Conservation (phyloP, 2,113 vertebrate species). For the Actenoides hombroni region DNA sequence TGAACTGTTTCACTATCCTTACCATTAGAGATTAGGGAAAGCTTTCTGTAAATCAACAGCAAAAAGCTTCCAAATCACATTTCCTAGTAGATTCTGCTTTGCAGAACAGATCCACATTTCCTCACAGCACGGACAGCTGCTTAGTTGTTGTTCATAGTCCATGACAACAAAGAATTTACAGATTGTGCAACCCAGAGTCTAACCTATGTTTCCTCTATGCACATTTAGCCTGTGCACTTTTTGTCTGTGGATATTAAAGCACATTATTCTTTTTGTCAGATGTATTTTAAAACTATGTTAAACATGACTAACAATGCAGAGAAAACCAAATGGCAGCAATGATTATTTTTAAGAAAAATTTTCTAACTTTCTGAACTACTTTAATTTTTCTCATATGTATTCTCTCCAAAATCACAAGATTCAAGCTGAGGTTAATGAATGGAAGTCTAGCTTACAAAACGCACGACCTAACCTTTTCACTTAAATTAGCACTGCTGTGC, state of each 20-base stretch:
- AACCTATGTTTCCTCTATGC: not conserved
- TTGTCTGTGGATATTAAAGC: not conserved
- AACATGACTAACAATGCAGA: not conserved
- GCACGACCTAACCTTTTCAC: not conserved
- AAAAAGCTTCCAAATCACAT: not conserved
- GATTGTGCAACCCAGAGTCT: not conserved
- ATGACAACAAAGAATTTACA: not conserved
- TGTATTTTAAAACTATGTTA: not conserved
- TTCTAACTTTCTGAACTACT: not conserved
- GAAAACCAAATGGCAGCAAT: not conserved
- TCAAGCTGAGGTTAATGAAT: not conserved
- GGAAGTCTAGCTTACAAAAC: not conserved
- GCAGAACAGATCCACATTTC: not conserved
- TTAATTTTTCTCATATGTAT: not conserved
- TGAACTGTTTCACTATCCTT: not conserved
- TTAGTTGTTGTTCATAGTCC: not conserved
- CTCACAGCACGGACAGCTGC: not conserved
- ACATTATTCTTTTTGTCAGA: not conserved
- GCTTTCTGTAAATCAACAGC: not conserved
- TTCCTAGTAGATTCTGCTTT: not conserved
- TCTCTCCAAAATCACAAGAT: not conserved
- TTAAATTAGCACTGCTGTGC: not conserved
- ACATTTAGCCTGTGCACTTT: not conserved
- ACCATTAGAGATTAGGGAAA: not conserved
- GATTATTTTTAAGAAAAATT: not conserved